Base-by-base conservation (phyloP, 2,888 invertebrate genomes). In the Argyra leucocephala region DNA sequence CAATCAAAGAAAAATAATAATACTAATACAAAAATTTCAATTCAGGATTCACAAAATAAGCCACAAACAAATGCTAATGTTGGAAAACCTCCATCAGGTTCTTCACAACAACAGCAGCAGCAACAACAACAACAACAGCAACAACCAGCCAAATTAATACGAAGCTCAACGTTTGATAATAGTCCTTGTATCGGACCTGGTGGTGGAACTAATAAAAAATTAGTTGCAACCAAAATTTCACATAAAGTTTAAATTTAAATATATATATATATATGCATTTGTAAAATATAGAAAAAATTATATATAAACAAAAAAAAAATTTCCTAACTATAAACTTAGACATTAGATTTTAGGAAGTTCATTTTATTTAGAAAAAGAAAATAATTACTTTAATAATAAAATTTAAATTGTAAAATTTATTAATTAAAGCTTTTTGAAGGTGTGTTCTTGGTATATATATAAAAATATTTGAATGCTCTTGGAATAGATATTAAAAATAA, bases 121-220 rank as follows among this genome's bases (percentile, higher is more conserved):
- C 18, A 59, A 21, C 15, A 57, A 64, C n/a, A n/a, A n/a, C n/a
- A n/a, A 61, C 57, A 65, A 59, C 37, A 9, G 23, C 57, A n/a
- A 61, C 37, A 37, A 37, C 37, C 37, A 6, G 10, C 71, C 9
- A 69, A 72, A 66, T 69, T 78, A n/a, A 69, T 74, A 67, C 75
- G 79, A 36, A 78, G 78, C 67, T 76, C 79, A 37, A 78, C 79
- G n/a, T 78, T 78, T 65, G 77, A 78, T 66, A 78, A 75, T 59
- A 72, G 74, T 36, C 75, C 77, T 37, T 10, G 12, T 37, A 12
- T 37, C 12, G 15, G 31, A 37, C 3, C 37, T 10, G 37, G 37
- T 12, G 15, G 37, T 10, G 37, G 10, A 37, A 15, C 10, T 37
- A 37, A 37, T 37, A 37, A 37, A 37, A 37, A 37, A 37, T 37